Percentiles rank a stretch among this genome's conserved stretches.
phyloP scores from a whole-genome alignment of 2,113 vertebrate species.

The Picathartes gymnocephalus region DNA sequence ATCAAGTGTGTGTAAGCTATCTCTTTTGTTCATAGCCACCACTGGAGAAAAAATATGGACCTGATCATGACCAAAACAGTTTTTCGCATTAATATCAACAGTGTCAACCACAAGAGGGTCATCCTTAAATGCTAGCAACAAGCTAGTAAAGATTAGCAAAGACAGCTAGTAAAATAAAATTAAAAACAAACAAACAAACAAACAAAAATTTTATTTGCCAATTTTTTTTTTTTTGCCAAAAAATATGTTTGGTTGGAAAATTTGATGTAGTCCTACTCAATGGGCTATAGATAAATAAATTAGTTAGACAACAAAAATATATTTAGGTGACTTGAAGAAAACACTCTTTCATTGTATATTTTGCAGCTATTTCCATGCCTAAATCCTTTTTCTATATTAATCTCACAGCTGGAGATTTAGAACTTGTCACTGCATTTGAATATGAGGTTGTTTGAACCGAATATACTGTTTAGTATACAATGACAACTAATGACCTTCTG shows the following conservation, averaged over 20 bases:
- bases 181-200: neutral
- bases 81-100: neutral
- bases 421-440: neutral
- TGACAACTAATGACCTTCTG: neutral
- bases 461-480: neutral
- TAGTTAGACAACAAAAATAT: neutral
- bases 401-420: neutral
- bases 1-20: neutral
- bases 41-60: neutral
- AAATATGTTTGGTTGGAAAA: neutral
- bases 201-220: too few relatives aligned
- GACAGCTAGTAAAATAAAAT: neutral
- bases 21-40: neutral
- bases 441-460: neutral
- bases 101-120: accelerated
- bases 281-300: neutral
- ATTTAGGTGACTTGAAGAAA: neutral
- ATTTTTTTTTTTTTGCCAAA: neutral
- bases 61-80: neutral
- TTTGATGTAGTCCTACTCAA: neutral
- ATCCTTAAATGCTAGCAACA: neutral
- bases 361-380: neutral
- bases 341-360: neutral
- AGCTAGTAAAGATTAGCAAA: neutral
- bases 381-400: neutral